These are phyloP conservation scores for Tyrophagus putrescentiae DNA, from an alignment of 1,140 invertebrate species.

Conservation along the genomic window DNA sequence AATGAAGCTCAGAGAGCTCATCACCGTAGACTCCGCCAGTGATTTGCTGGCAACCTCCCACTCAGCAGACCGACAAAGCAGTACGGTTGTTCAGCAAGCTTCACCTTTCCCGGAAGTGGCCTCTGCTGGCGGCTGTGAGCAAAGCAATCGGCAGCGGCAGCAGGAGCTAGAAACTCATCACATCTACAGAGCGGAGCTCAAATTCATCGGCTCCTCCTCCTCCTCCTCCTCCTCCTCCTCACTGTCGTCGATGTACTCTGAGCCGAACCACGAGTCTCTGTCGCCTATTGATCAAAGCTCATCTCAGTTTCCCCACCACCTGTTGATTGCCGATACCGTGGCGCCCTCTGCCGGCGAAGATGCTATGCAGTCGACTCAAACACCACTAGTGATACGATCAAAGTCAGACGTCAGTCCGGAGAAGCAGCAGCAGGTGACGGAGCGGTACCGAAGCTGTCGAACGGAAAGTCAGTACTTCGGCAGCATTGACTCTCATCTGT, in stretches of 20 bases:
- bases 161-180: background rate
- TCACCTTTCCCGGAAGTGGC: background rate
- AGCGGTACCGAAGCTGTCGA: too few relatives aligned
- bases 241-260: constrained; percentile 19
- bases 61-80: too few relatives aligned
- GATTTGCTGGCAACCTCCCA: too few relatives aligned
- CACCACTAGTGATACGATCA: constrained; percentile 54
- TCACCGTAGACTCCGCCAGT: background rate
- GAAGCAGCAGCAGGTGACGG: too few relatives aligned
- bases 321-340: too few relatives aligned
- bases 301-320: too few relatives aligned
- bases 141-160: background rate
- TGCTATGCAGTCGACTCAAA: background rate
- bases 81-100: background rate
- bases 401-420: constrained; percentile 65
- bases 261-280: constrained; percentile 13
- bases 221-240: constrained; percentile 19
- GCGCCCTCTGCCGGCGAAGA: background rate
- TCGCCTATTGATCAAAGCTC: too few relatives aligned
- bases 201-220: constrained; percentile 12
- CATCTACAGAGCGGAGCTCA: constrained; percentile 17
- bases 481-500: too few relatives aligned
- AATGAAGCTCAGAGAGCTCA: constrained; percentile 11
- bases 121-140: background rate
- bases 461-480: too few relatives aligned